These are phyloP conservation scores for Dinomys branickii DNA, from an alignment of 2,113 vertebrate species.

Conservation along the genomic window DNA sequence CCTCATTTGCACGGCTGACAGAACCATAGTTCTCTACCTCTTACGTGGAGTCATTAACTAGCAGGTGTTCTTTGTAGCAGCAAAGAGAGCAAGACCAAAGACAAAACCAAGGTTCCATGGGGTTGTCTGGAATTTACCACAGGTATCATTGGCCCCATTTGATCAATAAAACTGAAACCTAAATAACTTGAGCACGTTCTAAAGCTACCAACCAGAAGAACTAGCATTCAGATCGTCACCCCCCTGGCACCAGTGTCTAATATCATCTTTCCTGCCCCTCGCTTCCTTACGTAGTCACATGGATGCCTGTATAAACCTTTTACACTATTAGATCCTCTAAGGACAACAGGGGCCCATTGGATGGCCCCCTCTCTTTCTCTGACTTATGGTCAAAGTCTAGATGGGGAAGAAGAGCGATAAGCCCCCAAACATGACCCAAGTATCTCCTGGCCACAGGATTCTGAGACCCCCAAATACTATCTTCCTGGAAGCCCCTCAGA, in stretches of 20 bases:
- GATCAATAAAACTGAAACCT: background rate
- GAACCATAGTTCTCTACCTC: background rate
- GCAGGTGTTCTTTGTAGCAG: background rate
- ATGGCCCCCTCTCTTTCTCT: background rate
- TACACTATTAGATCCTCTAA: background rate
- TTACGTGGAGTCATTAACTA: background rate
- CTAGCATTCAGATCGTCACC: background rate
- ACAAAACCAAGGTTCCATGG: background rate
- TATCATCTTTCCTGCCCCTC: background rate
- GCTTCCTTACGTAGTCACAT: background rate
- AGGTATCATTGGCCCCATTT: background rate
- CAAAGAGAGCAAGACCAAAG: background rate
- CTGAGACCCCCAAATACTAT: background rate
- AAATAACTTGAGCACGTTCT: background rate
- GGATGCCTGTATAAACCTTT: background rate
- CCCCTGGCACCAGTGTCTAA: background rate
- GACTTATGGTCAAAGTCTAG: background rate
- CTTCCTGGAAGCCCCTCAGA: background rate
- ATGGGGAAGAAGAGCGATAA: background rate
- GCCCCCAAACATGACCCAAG: background rate
- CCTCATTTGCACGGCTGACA: background rate
- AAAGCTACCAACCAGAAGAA: constrained; percentile 51
- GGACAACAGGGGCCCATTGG: background rate
- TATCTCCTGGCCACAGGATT: background rate
- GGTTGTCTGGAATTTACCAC: background rate